Base-by-base conservation (phyloP, 2,888 invertebrate genomes). In the Drosophila melanocephala region DNA sequence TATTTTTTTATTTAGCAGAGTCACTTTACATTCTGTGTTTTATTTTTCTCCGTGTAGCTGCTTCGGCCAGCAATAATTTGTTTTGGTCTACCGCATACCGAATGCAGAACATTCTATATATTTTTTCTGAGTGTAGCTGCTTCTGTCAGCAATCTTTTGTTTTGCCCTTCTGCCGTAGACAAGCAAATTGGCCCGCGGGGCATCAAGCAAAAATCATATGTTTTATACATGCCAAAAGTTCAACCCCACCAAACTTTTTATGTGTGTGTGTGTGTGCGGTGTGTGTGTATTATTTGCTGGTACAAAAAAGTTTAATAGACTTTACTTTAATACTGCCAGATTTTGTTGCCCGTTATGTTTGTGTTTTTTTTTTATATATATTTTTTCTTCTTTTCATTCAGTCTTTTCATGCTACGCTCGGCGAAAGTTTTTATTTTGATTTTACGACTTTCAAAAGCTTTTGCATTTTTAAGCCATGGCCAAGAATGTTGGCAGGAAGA, bases 161-260 rank as follows among this genome's bases (percentile, higher is more conserved):
- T 62, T 76, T 66, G 79, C 39, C 62, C 80, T 82, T 88, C 84
- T 90, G 86, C 75, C 78, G 83, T 81, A 83, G 89, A 89, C 89
- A 84, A 85, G 81, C 69, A 89, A 89, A 89, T 89, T 89, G 87
- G 87, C 89, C 89, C 89, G 87, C 82, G 79, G 85, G 82, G 75
- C 83, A 84, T 90, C 84, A 84, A 79, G 75, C 81, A 83, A 90
- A 90, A 87, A 87, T 89, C 87, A 90, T 89, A 90, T 89, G 87
- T 87, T 84, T 88, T 88, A 88, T 90, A 83, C 86, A 88, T 82
- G 84, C 82, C 75, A 72, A 75, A 81, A 79, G 68, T 84, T 67
- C 58, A 33, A 53, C 59, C 50, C 60, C 42, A 26, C 33, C 30
- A 51, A 61, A 50, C 64, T 67, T 76, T 77, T 77, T 33, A 53